These are phyloP conservation scores for Zele albiditarsus DNA, from an alignment of 2,888 invertebrate genomes.

Conservation along the genomic window DNA sequence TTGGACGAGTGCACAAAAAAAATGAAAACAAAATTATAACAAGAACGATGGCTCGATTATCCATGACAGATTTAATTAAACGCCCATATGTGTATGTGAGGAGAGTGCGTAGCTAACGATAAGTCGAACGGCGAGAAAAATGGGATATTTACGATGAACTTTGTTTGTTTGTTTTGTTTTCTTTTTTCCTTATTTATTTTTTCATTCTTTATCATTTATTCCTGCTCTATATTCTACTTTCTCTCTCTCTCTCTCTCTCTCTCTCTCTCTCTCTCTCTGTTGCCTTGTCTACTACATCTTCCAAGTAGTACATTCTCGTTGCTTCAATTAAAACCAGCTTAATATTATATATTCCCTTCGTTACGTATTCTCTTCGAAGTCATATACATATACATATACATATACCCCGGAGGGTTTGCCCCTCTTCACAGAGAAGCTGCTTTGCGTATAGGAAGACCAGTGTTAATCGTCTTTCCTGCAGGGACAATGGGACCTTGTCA, in stretches of 20 bases:
- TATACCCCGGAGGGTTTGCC: not conserved
- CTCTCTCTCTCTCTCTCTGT: not conserved
- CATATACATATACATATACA: constrained; percentile 2
- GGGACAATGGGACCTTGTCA: constrained; percentile 4
- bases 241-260: not conserved
- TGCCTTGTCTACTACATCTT: not conserved
- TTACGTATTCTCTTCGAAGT: constrained; percentile 36
- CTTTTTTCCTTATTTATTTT: not conserved
- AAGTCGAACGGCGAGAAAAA: constrained; percentile 32
- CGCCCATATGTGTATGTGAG: not conserved
- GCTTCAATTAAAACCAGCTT: constrained; percentile 33
- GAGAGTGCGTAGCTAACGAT: constrained; percentile 28
- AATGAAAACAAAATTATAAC: not conserved
- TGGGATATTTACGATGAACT: constrained; percentile 31
- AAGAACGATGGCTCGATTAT: constrained; percentile 26
- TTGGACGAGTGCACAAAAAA: not conserved
- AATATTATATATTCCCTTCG: constrained; percentile 34
- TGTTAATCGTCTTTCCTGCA: constrained; percentile 21
- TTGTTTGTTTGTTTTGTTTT: not conserved
- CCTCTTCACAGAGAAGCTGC: not conserved
- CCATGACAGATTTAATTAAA: constrained; percentile 34
- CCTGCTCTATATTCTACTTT: not conserved
- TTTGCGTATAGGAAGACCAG: constrained; percentile 28
- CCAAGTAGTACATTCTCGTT: not conserved
- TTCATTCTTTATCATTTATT: not conserved